A percentile compares a stretch with the other conserved stretches of the same genome.
Conservation (phyloP, 2,113 vertebrate genomes). For the Kobus ellipsiprymnus region DNA sequence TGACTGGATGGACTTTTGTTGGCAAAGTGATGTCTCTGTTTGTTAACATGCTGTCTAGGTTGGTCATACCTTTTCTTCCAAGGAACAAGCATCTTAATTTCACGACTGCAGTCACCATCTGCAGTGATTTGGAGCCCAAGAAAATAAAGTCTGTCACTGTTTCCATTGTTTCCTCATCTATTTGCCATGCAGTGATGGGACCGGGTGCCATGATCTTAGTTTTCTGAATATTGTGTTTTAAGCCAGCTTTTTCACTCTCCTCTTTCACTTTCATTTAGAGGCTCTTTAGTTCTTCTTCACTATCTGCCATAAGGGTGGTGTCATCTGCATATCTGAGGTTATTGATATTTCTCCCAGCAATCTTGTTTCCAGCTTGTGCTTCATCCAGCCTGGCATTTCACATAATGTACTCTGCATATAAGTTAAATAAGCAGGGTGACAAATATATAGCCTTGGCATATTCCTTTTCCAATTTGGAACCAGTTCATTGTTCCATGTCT, state of each 20-base stretch:
- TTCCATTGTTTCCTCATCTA: neutral
- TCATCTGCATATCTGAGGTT: neutral
- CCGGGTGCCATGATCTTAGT: neutral
- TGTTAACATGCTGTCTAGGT: neutral
- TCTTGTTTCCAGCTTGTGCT: neutral
- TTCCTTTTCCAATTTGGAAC: neutral
- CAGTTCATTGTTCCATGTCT: neutral
- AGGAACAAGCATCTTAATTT: neutral
- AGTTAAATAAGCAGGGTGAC: neutral
- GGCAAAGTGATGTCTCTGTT: neutral
- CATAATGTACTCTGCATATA: neutral
- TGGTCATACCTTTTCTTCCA: neutral
- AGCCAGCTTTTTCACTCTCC: neutral
- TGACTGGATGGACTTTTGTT: neutral
- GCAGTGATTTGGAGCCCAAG: neutral
- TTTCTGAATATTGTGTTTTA: neutral
- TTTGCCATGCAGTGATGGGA: neutral
- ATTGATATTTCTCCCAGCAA: neutral
- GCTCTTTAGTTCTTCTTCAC: neutral
- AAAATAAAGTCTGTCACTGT: neutral
- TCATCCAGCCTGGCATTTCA: neutral
- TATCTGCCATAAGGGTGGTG: neutral
- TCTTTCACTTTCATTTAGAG: neutral
- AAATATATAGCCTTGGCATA: neutral
- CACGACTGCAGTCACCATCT: neutral